Evolutionary conservation across 2,888 invertebrate species (phyloP).

Genomic region (Helicoverpa assulta): DNA sequence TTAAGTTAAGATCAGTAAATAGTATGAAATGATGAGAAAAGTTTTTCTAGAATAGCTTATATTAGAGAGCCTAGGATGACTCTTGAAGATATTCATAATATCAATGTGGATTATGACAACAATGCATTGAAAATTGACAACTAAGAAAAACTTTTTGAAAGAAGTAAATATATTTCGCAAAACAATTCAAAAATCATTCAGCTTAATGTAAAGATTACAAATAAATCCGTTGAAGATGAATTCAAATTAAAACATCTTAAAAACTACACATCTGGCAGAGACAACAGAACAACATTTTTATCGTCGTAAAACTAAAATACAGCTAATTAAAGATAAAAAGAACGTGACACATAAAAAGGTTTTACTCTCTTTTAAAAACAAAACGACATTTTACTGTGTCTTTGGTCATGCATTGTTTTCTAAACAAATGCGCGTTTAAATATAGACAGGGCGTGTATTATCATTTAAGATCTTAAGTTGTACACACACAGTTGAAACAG

Average conservation of each 20-base stretch:
- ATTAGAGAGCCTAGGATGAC: background rate
- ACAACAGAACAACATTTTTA: conserved; percentile 26
- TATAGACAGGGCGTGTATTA: conserved; percentile 60
- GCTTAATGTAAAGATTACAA: no score
- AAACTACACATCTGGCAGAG: conserved; percentile 36
- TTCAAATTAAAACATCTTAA: background rate
- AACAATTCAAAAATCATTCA: no score
- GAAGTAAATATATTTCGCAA: no score
- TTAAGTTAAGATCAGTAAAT: conserved; percentile 46
- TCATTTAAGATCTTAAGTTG: conserved; percentile 49
- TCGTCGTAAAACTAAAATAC: conserved; percentile 57
- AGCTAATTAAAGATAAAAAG: conserved; percentile 66
- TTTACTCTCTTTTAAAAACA: conserved; percentile 50
- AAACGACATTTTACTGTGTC: conserved; percentile 66
- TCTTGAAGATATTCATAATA: background rate
- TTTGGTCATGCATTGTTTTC: conserved; percentile 84
- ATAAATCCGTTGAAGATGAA: background rate
- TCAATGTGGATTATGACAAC: background rate
- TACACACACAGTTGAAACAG: conserved; percentile 13
- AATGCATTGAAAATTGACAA: background rate
- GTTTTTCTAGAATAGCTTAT: conserved; percentile 12
- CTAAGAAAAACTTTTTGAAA: background rate
- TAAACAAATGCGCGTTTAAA: conserved; percentile 76
- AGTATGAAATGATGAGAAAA: conserved; percentile 46
- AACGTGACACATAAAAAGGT: conserved; percentile 57